Evolutionary conservation across 2,797 vertebrate genomes (phyloP).

Genomic region (Antrozous pallidus): DNA sequence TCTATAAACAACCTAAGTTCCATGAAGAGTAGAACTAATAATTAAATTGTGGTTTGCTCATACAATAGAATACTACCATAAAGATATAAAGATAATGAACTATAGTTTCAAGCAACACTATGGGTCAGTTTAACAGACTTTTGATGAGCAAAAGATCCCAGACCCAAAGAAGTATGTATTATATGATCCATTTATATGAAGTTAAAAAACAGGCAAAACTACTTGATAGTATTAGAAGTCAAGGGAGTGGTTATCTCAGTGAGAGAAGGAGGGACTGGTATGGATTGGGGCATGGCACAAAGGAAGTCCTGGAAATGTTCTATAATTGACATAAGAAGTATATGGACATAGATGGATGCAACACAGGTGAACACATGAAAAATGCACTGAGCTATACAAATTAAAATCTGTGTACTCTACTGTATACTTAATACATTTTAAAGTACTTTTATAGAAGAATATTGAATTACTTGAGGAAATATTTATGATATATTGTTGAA

Average conservation of each 20-base stretch:
- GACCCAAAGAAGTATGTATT: not conserved
- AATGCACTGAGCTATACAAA: not conserved
- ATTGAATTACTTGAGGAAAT: not conserved
- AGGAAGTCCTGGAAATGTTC: not conserved
- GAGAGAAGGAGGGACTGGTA: not conserved
- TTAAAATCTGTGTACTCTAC: not conserved
- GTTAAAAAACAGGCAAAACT: not conserved
- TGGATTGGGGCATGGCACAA: not conserved
- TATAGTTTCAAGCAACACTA: not conserved
- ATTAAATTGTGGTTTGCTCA: not conserved
- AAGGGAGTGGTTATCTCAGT: not conserved
- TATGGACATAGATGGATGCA: not conserved
- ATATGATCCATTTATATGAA: not conserved
- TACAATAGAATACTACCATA: not conserved
- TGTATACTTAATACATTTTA: not conserved
- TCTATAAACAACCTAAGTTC: not conserved
- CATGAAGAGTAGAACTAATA: not conserved
- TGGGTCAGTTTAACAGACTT: not conserved
- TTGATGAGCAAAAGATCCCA: not conserved
- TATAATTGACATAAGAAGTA: not conserved
- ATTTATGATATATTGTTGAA: not conserved
- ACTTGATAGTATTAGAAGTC: not conserved
- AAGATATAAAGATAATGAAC: not conserved
- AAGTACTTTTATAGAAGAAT: not conserved
- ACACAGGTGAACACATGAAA: not conserved